Evolutionary conservation across 2,797 vertebrate species (phyloP), one percentile per base, ranked within the genome.

Genomic region (Gastrophryne carolinensis): DNA sequence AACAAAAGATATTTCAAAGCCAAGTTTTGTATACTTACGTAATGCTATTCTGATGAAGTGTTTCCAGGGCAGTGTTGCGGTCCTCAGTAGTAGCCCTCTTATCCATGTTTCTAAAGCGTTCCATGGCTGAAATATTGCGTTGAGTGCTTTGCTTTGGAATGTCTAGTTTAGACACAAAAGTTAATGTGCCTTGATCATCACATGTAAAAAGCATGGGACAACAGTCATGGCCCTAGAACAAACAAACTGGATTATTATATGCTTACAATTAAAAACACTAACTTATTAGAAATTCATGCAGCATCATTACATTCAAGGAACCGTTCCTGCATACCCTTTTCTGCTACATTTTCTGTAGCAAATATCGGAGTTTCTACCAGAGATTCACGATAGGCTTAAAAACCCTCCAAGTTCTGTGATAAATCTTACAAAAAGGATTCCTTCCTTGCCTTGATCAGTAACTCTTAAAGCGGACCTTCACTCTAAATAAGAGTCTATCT

Each of bases 71-170:
- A 15, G 96, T 94, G 86, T 98, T 98, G 81, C 96, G 96, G 83
- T 99, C 96, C 79, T 98, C 98, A 0, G 95, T 96, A 15, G 96
- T 98, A 84, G 96, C 98, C 85, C 96, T 92, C 89, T 98, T 98
- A 79, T 99, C 98, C 98, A 99, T 97, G 89, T 99, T 99, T 72
- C 95, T 94, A 89, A 99, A 99, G 84, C 97, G 96, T 57, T 99
- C 97, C 97, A 98, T 99, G 77, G 98, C 98, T 0, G 96, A 99
- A 87, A 99, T 97, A 79, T 98, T 98, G 86, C 96, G 96, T 81
- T 98, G 96, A 84, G 98, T 96, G 84, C 94, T 98, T 89, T 98
- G 96, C 85, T 99, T 99, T 26, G 97, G 98, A 82, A 99, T 93
- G 89, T 99, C 98, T 4, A 99, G 91, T 87, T 98, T 99, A 8